Conservation (phyloP, 2,113 vertebrate genomes). For the Neolamprologus tretocephalus region DNA sequence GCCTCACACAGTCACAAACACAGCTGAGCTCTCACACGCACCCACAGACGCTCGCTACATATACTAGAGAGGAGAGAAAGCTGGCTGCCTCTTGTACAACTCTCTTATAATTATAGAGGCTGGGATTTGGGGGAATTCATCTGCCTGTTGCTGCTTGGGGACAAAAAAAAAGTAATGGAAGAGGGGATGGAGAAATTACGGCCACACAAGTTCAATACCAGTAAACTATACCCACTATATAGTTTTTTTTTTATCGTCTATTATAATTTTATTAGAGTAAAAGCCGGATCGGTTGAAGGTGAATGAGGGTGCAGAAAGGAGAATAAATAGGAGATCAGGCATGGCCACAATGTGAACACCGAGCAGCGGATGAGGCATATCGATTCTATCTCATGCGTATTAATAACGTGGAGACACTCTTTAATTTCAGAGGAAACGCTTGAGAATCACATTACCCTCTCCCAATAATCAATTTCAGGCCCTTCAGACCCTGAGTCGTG, state of each 20-base stretch:
- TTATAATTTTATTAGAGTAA: background rate
- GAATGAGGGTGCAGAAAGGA: background rate
- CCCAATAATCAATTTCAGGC: slow-evolving; percentile 47
- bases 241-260: background rate
- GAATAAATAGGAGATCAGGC: background rate
- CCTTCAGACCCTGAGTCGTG: slow-evolving; percentile 30
- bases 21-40: background rate
- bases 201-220: background rate
- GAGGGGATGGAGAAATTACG: background rate
- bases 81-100: background rate
- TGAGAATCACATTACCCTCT: slow-evolving; percentile 40
- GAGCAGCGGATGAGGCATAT: slow-evolving; percentile 15
- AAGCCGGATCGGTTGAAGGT: background rate
- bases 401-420: slow-evolving; percentile 33
- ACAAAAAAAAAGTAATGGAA: background rate
- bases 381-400: slow-evolving; percentile 34
- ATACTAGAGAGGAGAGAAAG: background rate
- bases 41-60: background rate
- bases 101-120: background rate
- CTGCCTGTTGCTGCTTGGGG: background rate
- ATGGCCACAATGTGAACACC: background rate
- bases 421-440: slow-evolving; percentile 43
- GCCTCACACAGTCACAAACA: background rate
- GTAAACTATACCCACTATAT: background rate
- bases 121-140: background rate